These are phyloP conservation scores for Alligator mississippiensis DNA, from an alignment of 2,113 vertebrate genomes.

Conservation along the genomic window DNA sequence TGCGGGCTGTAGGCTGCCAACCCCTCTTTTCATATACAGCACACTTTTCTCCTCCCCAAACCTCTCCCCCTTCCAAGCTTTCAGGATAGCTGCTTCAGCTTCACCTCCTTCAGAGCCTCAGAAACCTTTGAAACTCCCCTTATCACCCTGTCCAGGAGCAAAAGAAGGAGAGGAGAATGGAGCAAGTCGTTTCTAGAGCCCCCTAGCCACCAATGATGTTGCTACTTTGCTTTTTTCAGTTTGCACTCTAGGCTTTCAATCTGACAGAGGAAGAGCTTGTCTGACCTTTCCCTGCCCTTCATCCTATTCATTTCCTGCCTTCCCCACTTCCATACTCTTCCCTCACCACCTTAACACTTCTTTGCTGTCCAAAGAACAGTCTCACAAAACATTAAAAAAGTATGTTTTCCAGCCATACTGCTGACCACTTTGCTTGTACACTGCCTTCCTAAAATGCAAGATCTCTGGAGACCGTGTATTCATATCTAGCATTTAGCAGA, in stretches of 20 bases:
- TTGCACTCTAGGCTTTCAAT: not conserved
- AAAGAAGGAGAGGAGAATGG: not conserved
- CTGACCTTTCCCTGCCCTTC: not conserved
- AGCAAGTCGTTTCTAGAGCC: not conserved
- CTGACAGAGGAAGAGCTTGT: conserved; percentile 4
- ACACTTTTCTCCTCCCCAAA: too few species aligned
- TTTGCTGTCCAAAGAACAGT: not conserved
- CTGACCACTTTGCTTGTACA: not conserved
- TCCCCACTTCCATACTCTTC: not conserved
- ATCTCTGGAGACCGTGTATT: accelerated
- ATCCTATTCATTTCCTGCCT: not conserved
- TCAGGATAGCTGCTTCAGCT: not conserved
- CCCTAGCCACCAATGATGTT: not conserved
- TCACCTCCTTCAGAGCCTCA: not conserved
- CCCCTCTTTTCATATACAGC: too few species aligned
- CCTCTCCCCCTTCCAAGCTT: too few species aligned
- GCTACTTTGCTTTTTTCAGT: not conserved
- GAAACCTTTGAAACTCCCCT: not conserved
- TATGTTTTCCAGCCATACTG: not conserved
- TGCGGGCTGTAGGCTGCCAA: too few species aligned
- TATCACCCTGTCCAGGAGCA: not conserved
- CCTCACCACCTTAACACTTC: not conserved
- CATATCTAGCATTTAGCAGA: not conserved
- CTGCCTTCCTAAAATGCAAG: not conserved
- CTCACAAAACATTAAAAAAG: not conserved